Base-by-base conservation (phyloP, 1,140 invertebrate genomes). In the Fopius arisanus region DNA sequence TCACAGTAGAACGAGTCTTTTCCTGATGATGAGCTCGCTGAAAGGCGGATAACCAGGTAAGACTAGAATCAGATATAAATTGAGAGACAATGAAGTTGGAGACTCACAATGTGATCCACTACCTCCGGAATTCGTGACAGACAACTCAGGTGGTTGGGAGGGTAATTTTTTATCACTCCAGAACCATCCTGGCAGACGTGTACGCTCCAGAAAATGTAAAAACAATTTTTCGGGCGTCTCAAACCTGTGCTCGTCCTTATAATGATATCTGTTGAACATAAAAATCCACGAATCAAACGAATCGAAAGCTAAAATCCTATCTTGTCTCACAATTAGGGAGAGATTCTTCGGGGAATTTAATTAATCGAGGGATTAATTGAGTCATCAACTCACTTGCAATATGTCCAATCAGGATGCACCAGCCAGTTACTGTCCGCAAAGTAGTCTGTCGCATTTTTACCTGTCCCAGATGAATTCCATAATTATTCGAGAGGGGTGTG, bases 401-500 rank as follows among this genome's bases (percentile, higher is more conserved):
- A 89, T 67, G 85, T 79, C 96, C 96, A 97, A 79, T 96, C 92
- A 54, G 96, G 96, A 90, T 98, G 96, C 40, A 98, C 92, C 83
- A 92, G 94, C 96, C 96, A 97, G 80, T 95, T 93, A 71, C 89
- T 90, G 75, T 91, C 91, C 78, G 89, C 88, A 84, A 95, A 94
- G 84, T 91, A 92, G 82, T 92, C 88, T 85, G 90, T 85, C 78
- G 92, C 87, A 79, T 89, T 90, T 87, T 88, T 91, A 84, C 89
- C 91, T 90, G 65, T 33, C 75, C 80, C 33, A 76, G 71, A 70
- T 70, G n/a, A 78, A 66, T 75, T 73, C 14, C 72, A 78, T 79
- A 78, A 75, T 76, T 77, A 54, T 40, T 69, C 41, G 71, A 31
- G 21, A 12, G 29, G 28, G 10, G 28, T 48, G 16, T 51, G 23